phyloP scores from a whole-genome alignment of 53 echinoderm and acorn worm genomes.

The Hippasteria phrygiana region DNA sequence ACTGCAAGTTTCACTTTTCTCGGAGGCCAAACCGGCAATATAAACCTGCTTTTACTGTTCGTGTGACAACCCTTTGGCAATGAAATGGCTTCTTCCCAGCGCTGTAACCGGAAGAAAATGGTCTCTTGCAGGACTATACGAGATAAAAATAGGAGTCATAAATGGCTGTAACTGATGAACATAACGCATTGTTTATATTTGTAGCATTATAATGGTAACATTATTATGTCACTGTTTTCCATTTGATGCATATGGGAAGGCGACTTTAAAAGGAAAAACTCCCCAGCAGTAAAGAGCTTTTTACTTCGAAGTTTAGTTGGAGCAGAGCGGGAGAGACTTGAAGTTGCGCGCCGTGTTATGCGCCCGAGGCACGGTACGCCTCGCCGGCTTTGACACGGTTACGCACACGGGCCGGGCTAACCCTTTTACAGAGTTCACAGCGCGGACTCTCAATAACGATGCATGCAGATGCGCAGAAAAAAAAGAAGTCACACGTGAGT shows the following conservation, averaged over 20 bases:
- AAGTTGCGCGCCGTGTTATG: background rate
- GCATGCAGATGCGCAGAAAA: background rate
- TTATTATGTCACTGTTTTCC: conserved; percentile 1
- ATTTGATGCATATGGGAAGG: background rate
- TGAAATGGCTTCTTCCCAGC: conserved; percentile 11
- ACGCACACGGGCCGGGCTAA: background rate
- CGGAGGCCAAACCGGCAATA: conserved; percentile 17
- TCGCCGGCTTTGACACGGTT: conserved; percentile 33
- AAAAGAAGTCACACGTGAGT: conserved; percentile 13
- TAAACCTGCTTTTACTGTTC: conserved; percentile 9
- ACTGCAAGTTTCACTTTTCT: conserved; percentile 9
- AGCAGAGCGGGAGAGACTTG: conserved; percentile 10
- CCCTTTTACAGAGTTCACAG: background rate
- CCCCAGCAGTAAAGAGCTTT: background rate
- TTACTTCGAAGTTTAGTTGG: background rate
- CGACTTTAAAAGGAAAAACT: conserved; percentile 27
- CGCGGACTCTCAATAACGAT: background rate
- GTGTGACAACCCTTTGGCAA: background rate
- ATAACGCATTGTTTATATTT: conserved; percentile 57
- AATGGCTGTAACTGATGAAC: conserved; percentile 40
- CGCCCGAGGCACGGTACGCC: conserved; percentile 45
- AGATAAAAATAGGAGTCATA: conserved; percentile 21
- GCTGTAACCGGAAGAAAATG: conserved; percentile 5
- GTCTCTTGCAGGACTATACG: conserved; percentile 16
- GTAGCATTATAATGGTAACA: conserved; percentile 44